A percentile compares a stretch with the other conserved stretches of the same genome.
phyloP scores from a whole-genome alignment of 2,113 vertebrate species.

The human region GRCh38 chr3:110953001-110953500 shows the following conservation, averaged over 20 bases:
- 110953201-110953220: neutral
- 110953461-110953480: neutral
- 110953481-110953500: neutral
- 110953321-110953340: neutral
- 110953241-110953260: neutral
- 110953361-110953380: neutral
- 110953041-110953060: neutral
- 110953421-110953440: neutral
- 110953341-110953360: neutral
- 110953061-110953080: neutral
- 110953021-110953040: neutral
- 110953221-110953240: neutral
- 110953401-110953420: neutral
- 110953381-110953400: neutral
- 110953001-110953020: neutral
- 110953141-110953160: neutral
- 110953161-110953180: neutral
- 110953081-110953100: neutral
- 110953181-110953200: neutral
- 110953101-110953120: neutral
- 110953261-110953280: neutral
- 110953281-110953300: neutral
- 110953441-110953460: neutral
- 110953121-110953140: neutral
- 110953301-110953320: neutral